Conservation (phyloP, 2,113 vertebrate species). For the Hemiprocne comata region DNA sequence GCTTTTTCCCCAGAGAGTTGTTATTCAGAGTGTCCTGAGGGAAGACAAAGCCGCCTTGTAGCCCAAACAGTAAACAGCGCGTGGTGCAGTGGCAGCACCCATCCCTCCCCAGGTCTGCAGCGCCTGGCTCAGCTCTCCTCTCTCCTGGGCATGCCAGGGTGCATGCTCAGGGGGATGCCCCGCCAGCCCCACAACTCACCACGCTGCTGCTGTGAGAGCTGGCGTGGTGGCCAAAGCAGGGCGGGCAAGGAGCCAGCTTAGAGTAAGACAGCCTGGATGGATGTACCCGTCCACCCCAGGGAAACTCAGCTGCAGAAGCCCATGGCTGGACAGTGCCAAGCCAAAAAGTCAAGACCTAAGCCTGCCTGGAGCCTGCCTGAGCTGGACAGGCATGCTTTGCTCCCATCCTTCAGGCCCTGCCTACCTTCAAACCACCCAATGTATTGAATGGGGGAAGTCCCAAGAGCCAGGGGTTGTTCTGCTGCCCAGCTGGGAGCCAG, state of each 20-base stretch:
- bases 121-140: fast-evolving
- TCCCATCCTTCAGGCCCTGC: not conserved
- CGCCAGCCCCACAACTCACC: not conserved
- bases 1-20: conserved; percentile 97
- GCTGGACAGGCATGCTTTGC: not conserved
- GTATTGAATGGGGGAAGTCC: not conserved
- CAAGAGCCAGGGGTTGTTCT: not conserved
- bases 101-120: not conserved
- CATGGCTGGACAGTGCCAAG: not conserved
- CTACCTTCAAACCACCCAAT: not conserved
- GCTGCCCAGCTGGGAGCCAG: not conserved
- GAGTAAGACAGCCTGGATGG: not conserved
- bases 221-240: not conserved
- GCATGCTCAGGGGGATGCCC: not conserved
- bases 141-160: not conserved
- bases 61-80: conserved; percentile 54
- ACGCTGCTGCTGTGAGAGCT: not conserved
- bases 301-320: not conserved
- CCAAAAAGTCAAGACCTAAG: not conserved
- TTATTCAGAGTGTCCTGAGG: conserved; percentile 96
- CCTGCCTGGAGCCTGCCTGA: not conserved
- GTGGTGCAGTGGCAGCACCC: conserved; percentile 31
- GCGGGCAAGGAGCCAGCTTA: not conserved
- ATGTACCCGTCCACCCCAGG: not conserved
- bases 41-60: conserved; percentile 74